Base-by-base conservation (phyloP, 2,113 vertebrate species). In the Oncorhynchus nerka region DNA sequence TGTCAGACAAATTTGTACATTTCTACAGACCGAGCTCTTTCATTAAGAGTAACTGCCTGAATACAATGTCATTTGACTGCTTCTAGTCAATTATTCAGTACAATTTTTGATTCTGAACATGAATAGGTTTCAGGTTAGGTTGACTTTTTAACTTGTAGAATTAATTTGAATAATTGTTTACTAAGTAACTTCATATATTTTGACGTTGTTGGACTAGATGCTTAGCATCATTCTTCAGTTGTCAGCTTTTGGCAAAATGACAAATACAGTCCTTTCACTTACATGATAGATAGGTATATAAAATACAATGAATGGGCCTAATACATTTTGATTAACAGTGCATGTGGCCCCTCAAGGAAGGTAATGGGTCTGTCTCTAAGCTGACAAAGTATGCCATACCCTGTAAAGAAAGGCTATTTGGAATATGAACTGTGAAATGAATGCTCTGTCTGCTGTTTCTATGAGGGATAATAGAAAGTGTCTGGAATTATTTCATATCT, bases 291-390 rank as follows among this genome's bases (percentile, higher is more conserved):
- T 19, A 15, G 15, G 51, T 19, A 5, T 19, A 55, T 55, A 55
- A 55, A 55, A 16, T 15, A 32, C 28, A 67, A 30, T 32, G 15
- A 39, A 68, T 34, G 16, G 30, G 30, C 16, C 15, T 20, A 68
- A 68, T 20, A 34, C 67, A 34, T 8, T 68, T 19, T 68, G 67
- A 68, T 68, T 68, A 68, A n/a, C 67, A 39, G 67, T 20, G 7
- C 7, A n/a, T 16, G 15, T n/a, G 28, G 19, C 67, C 12, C 15
- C 19, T 20, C 6, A 68, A 34, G 0, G 67, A 68, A 32, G 28
- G 28, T 68, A 68, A 68, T 39, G 30, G 67, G 67, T 28, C 67
- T 68, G 66, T 68, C 67, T 45, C 30, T 68, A 19, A 34, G 67
- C 8, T 45, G 67, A 68, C 11, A 68, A 39, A 20, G 66, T 39